Base-by-base conservation (phyloP, 1,140 invertebrate species). In the Arctopsyche grandis region DNA sequence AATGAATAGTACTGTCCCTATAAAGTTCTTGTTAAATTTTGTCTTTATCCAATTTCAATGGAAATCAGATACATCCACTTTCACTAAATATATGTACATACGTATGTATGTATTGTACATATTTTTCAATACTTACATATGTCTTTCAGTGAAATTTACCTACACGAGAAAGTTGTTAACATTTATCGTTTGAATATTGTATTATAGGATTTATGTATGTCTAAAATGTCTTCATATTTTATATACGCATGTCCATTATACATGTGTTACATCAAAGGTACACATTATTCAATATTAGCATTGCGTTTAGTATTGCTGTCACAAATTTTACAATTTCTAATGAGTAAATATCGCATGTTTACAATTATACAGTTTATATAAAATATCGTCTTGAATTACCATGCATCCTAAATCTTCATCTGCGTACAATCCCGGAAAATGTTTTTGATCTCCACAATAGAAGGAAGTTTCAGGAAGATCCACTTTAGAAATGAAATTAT, bases 361-460 rank as follows among this genome's bases (percentile, higher is more conserved):
- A 38, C 7, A 7, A 38, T 7, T 38, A 7, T 38, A 38, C 29
- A 38, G 7, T 7, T 38, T 38, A 4, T 38, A 38, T 4, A 38
- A 38, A 38, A 38, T 7, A 38, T 38, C 3, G 29, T 5, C 12
- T 52, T 14, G 5, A 38, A 85, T 90, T 86, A 97, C 96, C 95
- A 97, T 97, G 86, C 96, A 97, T 44, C 95, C 94, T n/a, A 97
- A 89, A 87, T 94, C 94, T 82, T 95, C 94, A 83, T 97, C 96
- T 0, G 94, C 95, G 82, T 97, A 97, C 0, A 97, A 87, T 70
- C 96, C 96, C 5, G 95, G 95, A 83, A 96, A 96, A 85, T 96
- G 95, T 84, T 96, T 96, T 82, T 96, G 95, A 82, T 96, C 93
- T 0, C 94, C 94, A 84, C 96, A 97, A 73, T 94, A 92, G 86